A percentile compares a stretch with the other conserved stretches of the same genome.
phyloP scores from a whole-genome alignment of 2,797 vertebrate genomes.

The Manis javanica region DNA sequence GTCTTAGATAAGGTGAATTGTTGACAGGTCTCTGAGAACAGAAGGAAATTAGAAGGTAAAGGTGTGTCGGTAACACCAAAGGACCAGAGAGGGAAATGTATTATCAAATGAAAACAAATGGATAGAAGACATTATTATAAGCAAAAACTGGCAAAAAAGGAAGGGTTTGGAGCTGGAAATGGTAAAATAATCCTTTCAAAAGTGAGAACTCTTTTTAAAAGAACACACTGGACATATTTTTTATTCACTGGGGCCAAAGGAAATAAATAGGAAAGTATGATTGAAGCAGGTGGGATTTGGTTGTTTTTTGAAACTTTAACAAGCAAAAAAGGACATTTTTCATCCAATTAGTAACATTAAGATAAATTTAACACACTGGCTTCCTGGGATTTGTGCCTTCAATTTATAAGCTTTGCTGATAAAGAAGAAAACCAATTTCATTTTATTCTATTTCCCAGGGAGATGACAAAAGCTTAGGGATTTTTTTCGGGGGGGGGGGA shows the following conservation, averaged over 20 bases:
- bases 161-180: neutral
- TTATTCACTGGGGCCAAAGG: neutral
- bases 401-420: conserved; percentile 84
- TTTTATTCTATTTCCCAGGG: conserved; percentile 81
- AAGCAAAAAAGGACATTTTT: conserved; percentile 51
- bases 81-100: neutral
- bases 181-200: conserved; percentile 1
- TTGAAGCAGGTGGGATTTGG: conserved; percentile 40
- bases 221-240: neutral
- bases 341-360: conserved; percentile 71
- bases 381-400: conserved; percentile 81
- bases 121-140: neutral
- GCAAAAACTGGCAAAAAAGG: neutral
- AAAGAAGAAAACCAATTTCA: conserved; percentile 85
- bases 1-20: conserved; percentile 40
- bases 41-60: conserved; percentile 35
- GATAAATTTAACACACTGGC: conserved; percentile 70
- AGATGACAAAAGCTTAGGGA: conserved; percentile 73
- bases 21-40: conserved; percentile 16
- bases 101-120: conserved; percentile 16
- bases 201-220: conserved; percentile 10
- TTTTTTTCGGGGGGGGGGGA: conserved; percentile 16
- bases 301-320: conserved; percentile 66
- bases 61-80: neutral
- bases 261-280: conserved; percentile 11